Percentiles rank a stretch among this genome's conserved stretches.
Evolutionary conservation across 2,797 vertebrate species (phyloP).

Genomic region (Rhynchonycteris naso): DNA sequence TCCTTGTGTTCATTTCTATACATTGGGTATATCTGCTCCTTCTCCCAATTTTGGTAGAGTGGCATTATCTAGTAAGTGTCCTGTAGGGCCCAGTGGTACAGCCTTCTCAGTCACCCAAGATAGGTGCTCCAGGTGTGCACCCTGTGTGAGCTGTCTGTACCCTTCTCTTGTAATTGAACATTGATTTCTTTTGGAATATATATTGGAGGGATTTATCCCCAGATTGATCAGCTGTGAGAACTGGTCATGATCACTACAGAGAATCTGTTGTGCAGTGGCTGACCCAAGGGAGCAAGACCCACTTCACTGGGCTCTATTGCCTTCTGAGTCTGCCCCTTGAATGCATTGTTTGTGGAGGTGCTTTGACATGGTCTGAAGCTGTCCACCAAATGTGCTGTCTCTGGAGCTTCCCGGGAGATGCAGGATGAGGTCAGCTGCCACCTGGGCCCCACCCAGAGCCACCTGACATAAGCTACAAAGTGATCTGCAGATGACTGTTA

Average conservation of each 20-base stretch:
- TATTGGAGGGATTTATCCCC: neutral
- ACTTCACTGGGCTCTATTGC: neutral
- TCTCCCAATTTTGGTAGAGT: neutral
- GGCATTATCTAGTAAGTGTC: neutral
- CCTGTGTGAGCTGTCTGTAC: neutral
- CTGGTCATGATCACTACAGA: neutral
- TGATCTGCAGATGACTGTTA: neutral
- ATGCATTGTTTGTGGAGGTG: neutral
- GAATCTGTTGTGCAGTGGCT: neutral
- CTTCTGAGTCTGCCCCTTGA: neutral
- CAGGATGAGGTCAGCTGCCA: neutral
- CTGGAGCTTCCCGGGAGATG: neutral
- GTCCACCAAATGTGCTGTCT: no score
- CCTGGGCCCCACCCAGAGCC: no score
- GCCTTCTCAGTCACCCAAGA: neutral
- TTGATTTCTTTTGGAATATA: neutral
- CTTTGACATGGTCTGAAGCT: neutral
- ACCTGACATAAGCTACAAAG: neutral
- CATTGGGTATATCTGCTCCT: neutral
- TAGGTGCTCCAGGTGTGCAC: neutral
- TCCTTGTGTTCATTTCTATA: neutral
- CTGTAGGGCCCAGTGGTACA: neutral
- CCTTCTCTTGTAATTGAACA: neutral
- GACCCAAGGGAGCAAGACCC: neutral
- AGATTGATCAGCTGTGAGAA: neutral